phyloP scores from a whole-genome alignment of 1,140 invertebrate species.

The Zophobas morio region DNA sequence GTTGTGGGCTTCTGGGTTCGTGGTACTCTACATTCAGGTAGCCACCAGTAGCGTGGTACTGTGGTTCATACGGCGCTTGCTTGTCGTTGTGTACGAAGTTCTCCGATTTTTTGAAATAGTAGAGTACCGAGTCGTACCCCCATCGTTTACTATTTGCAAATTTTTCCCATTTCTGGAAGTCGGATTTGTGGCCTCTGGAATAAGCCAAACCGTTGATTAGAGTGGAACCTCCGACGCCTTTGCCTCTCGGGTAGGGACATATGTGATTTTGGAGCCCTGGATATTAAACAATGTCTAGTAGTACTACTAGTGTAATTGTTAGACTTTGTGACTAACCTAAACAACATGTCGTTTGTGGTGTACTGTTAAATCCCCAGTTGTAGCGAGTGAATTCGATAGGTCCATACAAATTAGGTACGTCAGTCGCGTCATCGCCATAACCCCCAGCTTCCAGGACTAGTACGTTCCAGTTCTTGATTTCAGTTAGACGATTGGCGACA shows the following conservation, averaged over 20 bases:
- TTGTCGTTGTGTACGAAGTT: slow-evolving; percentile 26
- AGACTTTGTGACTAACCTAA: slow-evolving; percentile 59
- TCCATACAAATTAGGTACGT: slow-evolving; percentile 22
- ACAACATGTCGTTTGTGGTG: slow-evolving; percentile 41
- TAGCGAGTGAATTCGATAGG: background rate
- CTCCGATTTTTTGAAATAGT: slow-evolving; percentile 75
- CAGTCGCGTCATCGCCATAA: slow-evolving; percentile 8
- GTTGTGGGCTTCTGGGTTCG: slow-evolving; percentile 64
- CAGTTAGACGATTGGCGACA: slow-evolving; percentile 72
- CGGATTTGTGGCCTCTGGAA: slow-evolving; percentile 77
- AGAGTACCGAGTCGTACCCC: slow-evolving; percentile 75
- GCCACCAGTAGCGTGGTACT: slow-evolving; percentile 18
- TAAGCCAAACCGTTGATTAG: slow-evolving; percentile 84
- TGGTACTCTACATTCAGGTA: slow-evolving; percentile 38
- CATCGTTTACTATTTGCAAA: slow-evolving; percentile 76
- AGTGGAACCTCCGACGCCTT: slow-evolving; percentile 76
- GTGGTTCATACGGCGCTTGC: slow-evolving; percentile 3
- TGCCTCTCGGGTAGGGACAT: slow-evolving; percentile 65
- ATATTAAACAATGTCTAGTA: background rate
- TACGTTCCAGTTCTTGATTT: slow-evolving; percentile 68
- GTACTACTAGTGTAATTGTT: too few species aligned
- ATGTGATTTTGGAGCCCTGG: background rate
- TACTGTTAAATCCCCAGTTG: slow-evolving; percentile 46
- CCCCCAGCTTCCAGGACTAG: slow-evolving; percentile 73
- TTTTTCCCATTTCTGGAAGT: slow-evolving; percentile 79